Evolutionary conservation across 2,888 invertebrate species (phyloP).

Genomic region (Apomyelois bistriatella): DNA sequence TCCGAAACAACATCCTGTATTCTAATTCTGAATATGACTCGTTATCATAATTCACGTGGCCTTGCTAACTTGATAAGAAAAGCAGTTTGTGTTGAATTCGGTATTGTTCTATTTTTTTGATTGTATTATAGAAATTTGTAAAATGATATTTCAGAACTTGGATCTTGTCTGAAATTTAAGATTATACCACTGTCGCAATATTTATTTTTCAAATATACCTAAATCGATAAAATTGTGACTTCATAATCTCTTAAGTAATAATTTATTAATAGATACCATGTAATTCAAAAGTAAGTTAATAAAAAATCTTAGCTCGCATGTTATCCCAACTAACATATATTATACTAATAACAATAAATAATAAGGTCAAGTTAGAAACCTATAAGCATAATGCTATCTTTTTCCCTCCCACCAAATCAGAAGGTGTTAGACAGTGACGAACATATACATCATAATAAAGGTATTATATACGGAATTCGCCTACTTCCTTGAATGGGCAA

Average conservation of each 20-base stretch:
- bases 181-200: too few species aligned
- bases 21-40: constrained; percentile 47
- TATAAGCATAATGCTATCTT: background rate
- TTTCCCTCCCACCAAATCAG: background rate
- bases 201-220: too few species aligned
- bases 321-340: background rate
- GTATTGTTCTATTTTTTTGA: constrained; percentile 15
- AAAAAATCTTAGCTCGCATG: too few species aligned
- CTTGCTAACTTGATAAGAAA: constrained; percentile 61
- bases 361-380: constrained; percentile 5
- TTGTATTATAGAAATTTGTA: too few species aligned
- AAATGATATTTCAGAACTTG: too few species aligned
- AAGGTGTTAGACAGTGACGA: background rate
- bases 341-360: constrained; percentile 5
- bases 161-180: too few species aligned
- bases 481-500: constrained; percentile 8
- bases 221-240: too few species aligned
- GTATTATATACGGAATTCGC: constrained; percentile 7
- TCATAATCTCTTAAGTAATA: too few species aligned
- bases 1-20: constrained; percentile 45
- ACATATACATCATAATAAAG: background rate
- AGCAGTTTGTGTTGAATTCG: constrained; percentile 18
- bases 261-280: too few species aligned
- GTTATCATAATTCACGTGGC: constrained; percentile 66
- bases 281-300: too few species aligned